Conservation (phyloP, 2,797 vertebrate species). For the Rhabdomys pumilio region DNA sequence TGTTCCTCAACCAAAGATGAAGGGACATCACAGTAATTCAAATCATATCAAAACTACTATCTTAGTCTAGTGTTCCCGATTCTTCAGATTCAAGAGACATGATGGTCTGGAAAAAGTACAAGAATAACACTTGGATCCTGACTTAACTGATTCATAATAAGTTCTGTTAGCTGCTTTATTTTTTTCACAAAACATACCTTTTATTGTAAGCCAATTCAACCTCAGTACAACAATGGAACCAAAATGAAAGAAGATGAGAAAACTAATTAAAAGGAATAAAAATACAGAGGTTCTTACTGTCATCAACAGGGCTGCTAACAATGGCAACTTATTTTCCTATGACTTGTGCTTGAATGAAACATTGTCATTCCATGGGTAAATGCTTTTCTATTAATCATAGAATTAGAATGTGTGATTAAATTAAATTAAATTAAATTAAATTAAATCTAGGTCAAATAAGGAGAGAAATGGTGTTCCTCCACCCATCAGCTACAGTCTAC, state of each 20-base stretch:
- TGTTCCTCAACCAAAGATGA: constrained; percentile 84
- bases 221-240: background rate
- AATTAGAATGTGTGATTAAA: background rate
- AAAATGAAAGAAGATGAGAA: constrained; percentile 30
- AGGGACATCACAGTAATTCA: constrained; percentile 53
- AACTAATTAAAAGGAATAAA: background rate
- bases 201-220: background rate
- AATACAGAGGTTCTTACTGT: background rate
- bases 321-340: background rate
- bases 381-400: background rate
- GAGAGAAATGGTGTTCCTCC: background rate
- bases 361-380: background rate
- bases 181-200: background rate
- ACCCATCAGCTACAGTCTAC: too few species aligned
- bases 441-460: background rate
- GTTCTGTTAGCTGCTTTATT: background rate
- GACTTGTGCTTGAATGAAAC: background rate
- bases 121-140: background rate
- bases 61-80: background rate
- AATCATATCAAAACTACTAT: constrained; percentile 74
- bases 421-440: background rate
- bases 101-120: background rate
- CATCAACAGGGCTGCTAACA: background rate
- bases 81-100: background rate
- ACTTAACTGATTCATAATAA: constrained; percentile 7